Evolutionary conservation across 2,797 vertebrate genomes (phyloP), one percentile per base, ranked within the genome.

Genomic region (Oreonectes daqikongensis): DNA sequence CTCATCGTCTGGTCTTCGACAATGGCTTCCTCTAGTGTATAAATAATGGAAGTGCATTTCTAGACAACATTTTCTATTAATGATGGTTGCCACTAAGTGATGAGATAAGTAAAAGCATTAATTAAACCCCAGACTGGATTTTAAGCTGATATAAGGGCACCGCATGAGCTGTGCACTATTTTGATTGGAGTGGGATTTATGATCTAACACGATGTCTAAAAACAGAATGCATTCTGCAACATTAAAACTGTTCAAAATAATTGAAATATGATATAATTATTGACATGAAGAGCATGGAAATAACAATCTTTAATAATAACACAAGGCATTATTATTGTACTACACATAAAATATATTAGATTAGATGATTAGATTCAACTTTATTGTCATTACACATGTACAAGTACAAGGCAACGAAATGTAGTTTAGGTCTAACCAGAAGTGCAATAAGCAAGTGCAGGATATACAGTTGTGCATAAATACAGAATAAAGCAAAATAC

Each of bases 21-120:
- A 40, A 65, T 26, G 53, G 48, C 32, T 2, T 60, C 61, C 72
- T 74, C 60, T 65, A 15, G 72, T 74, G 60, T 53, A 42, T 15
- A 53, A 42, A 65, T 53, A 52, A 42, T 5, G 35, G 12, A 53
- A 35, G 70, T 72, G 14, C 42, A 50, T 48, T 48, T 61, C 42
- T 26, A 48, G 20, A 14, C 44, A 3, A 26, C n/a, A 4, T 53
- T 53, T 26, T 74, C 0, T 7, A n/a, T n/a, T 46, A 40, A 53
- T 8, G 24, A 28, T 40, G 10, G 32, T 40, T 53, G 30, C 15
- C 60, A 64, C 7, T n/a, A 5, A 48, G 7, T 32, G 5, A 11
- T 26, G 44, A 64, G 46, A 52, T 38, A 20, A 22, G 11, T 7
- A 14, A 28, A 28, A 30, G 6, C 55, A 59, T 30, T 30, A 28